These are phyloP conservation scores for Paramormyrops kingsleyae DNA, from an alignment of 2,113 vertebrate species.

Conservation along the genomic window DNA sequence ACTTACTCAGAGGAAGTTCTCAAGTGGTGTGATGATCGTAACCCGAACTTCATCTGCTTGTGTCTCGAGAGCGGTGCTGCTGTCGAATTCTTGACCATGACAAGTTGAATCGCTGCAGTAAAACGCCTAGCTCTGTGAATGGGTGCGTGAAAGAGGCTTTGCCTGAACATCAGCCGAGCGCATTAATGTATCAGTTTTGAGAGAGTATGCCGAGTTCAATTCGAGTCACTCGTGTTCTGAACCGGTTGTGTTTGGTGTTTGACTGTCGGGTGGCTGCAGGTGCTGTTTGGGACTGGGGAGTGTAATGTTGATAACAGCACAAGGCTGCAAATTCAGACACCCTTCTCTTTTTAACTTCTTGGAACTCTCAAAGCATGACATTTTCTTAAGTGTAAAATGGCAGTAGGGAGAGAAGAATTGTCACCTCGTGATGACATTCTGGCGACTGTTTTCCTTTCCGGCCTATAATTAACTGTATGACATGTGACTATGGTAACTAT, in stretches of 20 bases:
- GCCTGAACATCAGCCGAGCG: not conserved
- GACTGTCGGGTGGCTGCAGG: not conserved
- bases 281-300: not conserved
- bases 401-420: not conserved
- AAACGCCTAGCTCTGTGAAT: not conserved
- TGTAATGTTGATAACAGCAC: not conserved
- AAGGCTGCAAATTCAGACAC: not conserved
- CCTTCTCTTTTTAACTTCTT: not conserved
- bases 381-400: not conserved
- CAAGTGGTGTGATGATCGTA: not conserved
- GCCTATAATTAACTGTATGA: not conserved
- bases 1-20: not conserved
- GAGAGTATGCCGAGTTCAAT: not conserved
- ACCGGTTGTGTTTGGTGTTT: not conserved
- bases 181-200: not conserved
- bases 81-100: not conserved
- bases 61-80: not conserved
- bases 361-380: not conserved
- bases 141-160: not conserved
- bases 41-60: not conserved
- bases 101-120: not conserved
- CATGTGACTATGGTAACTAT: not conserved
- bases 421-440: not conserved
- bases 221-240: not conserved
- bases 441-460: not conserved